Conservation (phyloP, 2,888 invertebrate genomes). For the Aleiodes leptofemur region DNA sequence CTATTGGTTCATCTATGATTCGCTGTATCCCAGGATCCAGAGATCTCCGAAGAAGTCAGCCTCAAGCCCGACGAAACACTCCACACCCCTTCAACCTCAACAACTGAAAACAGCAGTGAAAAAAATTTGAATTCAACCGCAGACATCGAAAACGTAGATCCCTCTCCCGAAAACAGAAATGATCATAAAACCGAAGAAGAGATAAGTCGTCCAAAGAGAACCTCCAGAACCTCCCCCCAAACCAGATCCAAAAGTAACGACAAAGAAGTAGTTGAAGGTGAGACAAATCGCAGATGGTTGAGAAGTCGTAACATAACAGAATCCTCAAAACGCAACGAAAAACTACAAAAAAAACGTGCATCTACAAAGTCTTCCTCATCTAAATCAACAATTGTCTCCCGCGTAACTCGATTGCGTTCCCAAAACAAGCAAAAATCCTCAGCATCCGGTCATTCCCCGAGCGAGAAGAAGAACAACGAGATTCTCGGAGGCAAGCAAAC, state of each 20-base stretch:
- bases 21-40: conserved; percentile 47
- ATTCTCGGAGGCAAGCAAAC: conserved; percentile 58
- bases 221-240: conserved; percentile 26
- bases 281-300: conserved; percentile 53
- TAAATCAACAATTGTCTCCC: conserved; percentile 55
- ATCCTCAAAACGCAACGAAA: conserved; percentile 11
- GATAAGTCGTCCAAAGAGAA: conserved; percentile 51
- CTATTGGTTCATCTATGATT: conserved; percentile 63
- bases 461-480: conserved; percentile 31
- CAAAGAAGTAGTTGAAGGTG: not conserved
- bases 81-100: conserved; percentile 47
- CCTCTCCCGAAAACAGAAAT: conserved; percentile 59
- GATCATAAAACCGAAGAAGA: conserved; percentile 55
- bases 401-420: conserved; percentile 67
- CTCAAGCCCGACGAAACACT: not conserved
- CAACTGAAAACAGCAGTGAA: conserved; percentile 66
- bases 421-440: conserved; percentile 52
- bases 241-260: conserved; percentile 39
- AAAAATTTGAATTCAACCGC: conserved; percentile 66
- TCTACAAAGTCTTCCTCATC: conserved; percentile 42
- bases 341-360: conserved; percentile 33
- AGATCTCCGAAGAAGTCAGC: conserved; percentile 43
- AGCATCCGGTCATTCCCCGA: conserved; percentile 35
- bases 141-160: conserved; percentile 45
- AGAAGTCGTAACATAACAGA: conserved; percentile 50